Base-by-base conservation (phyloP, 2,113 vertebrate genomes). In the Camelus dromedarius region DNA sequence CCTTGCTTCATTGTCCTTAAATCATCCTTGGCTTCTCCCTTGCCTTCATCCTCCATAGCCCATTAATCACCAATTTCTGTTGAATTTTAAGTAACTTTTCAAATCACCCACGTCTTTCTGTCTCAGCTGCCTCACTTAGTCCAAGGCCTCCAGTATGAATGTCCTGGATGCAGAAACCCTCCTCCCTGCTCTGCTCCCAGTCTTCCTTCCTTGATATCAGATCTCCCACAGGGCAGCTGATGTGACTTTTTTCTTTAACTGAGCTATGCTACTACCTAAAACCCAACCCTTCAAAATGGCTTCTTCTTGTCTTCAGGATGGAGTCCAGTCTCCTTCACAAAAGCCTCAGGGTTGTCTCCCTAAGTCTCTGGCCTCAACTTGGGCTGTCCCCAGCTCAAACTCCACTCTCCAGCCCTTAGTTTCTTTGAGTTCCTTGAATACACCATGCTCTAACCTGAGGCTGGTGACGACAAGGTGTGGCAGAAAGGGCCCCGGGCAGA, bases 261-360 rank as follows among this genome's bases (percentile, higher is more conserved):
- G 54, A 77, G 26, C 62, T 82, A 60, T 96, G 91, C 46, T 54
- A 13, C 46, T 50, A 30, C 60, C 91, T 42, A 92, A 83, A 95
- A 79, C n/a, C 30, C 8, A 87, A 7, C 15, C 12, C 70, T 96
- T 90, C 30, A 54, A 54, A 54, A 22, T 54, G 26, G 50, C 32
- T 72, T 80, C 67, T 75, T 35, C 1, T 16, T 46, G 42, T 22
- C 52, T 24, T 86, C 56, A n/a, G 62, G 54, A 66, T 52, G 35
- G 28, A 95, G 42, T 77, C 28, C 32, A 7, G n/a, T 46, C 20
- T 72, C 26, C 56, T 80, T 70, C 48, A 3, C 38, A 12, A 95
- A 96, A 32, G 64, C 70, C 18, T 70, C 6, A 16, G 64, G 38
- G 19, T 50, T 79, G 54, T 19, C 24, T 12, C 48, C 13, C 72